A percentile compares a stretch with the other conserved stretches of the same genome.
Conservation (phyloP, 1,140 invertebrate genomes). For the Drosophila ficusphila region DNA sequence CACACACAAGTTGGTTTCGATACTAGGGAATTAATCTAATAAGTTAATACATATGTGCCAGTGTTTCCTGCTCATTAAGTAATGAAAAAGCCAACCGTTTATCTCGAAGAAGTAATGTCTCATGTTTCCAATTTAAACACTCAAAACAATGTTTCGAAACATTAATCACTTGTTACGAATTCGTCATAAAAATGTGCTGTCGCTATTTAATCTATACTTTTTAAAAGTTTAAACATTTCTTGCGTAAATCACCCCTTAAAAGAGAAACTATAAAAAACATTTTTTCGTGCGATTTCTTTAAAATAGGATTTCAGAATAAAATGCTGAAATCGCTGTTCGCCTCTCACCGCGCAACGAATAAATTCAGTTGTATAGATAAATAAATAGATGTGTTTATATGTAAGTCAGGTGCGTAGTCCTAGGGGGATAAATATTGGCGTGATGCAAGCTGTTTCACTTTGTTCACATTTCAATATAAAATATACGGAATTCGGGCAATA, state of each 20-base stretch:
- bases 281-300: background rate
- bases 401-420: conserved; percentile 16
- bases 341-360: conserved; percentile 30
- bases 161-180: conserved; percentile 7
- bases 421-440: background rate
- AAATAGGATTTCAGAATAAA: conserved; percentile 32
- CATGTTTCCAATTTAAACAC: too few relatives aligned
- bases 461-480: conserved; percentile 24
- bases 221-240: background rate
- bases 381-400: conserved; percentile 22
- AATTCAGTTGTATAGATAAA: conserved; percentile 36
- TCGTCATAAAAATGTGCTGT: conserved; percentile 3
- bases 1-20: conserved; percentile 12
- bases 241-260: conserved; percentile 10
- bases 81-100: too few relatives aligned
- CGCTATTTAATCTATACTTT: conserved; percentile 3
- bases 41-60: too few relatives aligned
- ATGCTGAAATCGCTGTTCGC: conserved; percentile 19
- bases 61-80: too few relatives aligned
- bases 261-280: conserved; percentile 15
- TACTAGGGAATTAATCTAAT: conserved; percentile 18
- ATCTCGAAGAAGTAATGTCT: too few relatives aligned
- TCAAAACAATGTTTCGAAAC: too few relatives aligned
- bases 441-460: conserved; percentile 2
- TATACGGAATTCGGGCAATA: conserved; percentile 6